These are phyloP conservation scores for Atethmia centrago DNA, from an alignment of 2,888 invertebrate genomes.

Conservation along the genomic window DNA sequence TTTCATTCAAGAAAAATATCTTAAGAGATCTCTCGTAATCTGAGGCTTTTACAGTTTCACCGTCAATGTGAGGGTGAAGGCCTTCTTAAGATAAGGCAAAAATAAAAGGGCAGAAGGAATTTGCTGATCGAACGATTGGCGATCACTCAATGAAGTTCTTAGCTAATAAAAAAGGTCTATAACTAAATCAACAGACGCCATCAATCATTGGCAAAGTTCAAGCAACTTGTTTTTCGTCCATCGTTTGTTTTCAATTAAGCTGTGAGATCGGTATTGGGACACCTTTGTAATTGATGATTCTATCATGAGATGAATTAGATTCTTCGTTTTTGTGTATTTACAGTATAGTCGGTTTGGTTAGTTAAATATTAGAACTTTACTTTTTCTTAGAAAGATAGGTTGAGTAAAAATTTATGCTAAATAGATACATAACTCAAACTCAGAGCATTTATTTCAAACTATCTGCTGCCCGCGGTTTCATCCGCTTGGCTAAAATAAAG, in stretches of 20 bases:
- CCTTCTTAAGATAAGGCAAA: constrained; percentile 6
- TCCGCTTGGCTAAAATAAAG: no score
- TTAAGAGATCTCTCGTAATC: constrained; percentile 8
- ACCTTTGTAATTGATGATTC: constrained; percentile 40
- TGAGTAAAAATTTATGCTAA: background rate
- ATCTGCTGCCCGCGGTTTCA: no score
- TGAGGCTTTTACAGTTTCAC: constrained; percentile 10
- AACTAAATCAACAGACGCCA: constrained; percentile 49
- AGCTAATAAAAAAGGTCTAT: constrained; percentile 37
- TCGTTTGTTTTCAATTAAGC: constrained; percentile 54
- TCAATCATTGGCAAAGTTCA: constrained; percentile 48
- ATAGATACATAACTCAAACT: background rate
- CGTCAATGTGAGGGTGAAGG: constrained; percentile 6
- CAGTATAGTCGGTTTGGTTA: background rate
- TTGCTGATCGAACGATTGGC: constrained; percentile 33
- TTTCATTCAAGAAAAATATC: constrained; percentile 11
- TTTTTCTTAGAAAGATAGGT: background rate
- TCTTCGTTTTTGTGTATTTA: background rate
- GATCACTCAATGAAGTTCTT: constrained; percentile 40
- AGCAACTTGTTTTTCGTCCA: constrained; percentile 29
- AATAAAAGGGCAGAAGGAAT: constrained; percentile 23
- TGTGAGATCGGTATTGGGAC: constrained; percentile 3
- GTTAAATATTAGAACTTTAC: background rate
- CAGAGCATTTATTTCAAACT: no score
- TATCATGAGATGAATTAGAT: background rate